Conservation (phyloP, 2,113 vertebrate species). For the Hippocampus barbouri region DNA sequence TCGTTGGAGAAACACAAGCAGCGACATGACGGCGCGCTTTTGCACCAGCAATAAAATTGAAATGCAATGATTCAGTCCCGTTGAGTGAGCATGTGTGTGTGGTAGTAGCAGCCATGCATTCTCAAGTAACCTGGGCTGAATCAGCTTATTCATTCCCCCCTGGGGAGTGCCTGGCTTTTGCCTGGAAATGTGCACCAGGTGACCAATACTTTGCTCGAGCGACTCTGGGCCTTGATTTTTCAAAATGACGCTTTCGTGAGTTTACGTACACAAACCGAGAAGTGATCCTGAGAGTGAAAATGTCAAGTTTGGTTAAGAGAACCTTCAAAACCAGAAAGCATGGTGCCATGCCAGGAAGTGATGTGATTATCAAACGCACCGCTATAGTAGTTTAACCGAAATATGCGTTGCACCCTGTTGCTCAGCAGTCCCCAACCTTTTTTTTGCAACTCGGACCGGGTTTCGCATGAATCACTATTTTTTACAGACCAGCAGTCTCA, state of each 20-base stretch:
- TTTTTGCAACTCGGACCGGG: no score
- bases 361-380: background rate
- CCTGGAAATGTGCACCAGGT: background rate
- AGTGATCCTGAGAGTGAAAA: background rate
- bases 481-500: no score
- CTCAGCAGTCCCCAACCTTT: no score
- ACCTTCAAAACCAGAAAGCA: background rate
- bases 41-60: slow-evolving; percentile 24
- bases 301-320: background rate
- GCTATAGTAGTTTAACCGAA: background rate
- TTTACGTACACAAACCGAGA: background rate
- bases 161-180: background rate
- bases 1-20: background rate
- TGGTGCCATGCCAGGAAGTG: no score
- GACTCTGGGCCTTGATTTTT: background rate
- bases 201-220: background rate
- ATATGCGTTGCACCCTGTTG: background rate
- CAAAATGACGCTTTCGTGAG: background rate
- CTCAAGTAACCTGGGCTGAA: slow-evolving; percentile 40
- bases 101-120: slow-evolving; percentile 22
- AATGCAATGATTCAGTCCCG: slow-evolving; percentile 31
- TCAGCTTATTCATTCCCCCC: slow-evolving; percentile 45
- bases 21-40: background rate
- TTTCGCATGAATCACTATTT: no score
- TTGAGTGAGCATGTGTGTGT: slow-evolving; percentile 4